A percentile compares a stretch with the other conserved stretches of the same genome.
These are phyloP conservation scores for Smutsia temminckii DNA, from an alignment of 2,797 vertebrate species.

Conservation along the genomic window DNA sequence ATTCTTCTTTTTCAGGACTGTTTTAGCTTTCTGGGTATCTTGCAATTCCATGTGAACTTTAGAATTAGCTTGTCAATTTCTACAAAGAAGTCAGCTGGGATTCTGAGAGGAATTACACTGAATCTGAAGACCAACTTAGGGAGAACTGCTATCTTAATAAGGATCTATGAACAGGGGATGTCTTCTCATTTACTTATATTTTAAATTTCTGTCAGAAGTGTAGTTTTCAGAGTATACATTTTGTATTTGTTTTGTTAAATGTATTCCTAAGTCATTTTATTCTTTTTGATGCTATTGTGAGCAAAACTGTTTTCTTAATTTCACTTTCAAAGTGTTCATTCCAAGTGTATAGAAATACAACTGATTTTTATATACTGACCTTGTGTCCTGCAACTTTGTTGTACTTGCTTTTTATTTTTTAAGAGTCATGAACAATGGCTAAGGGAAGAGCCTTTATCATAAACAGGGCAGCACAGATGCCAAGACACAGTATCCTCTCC, in stretches of 20 bases:
- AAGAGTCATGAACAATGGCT: not conserved
- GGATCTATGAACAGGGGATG: not conserved
- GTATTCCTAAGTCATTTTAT: not conserved
- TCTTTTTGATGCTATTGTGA: not conserved
- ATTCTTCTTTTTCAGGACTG: not conserved
- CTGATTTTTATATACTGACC: not conserved
- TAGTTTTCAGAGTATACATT: not conserved
- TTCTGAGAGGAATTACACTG: not conserved
- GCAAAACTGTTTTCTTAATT: slow-evolving; percentile 13
- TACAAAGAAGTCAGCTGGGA: not conserved
- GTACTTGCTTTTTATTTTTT: not conserved
- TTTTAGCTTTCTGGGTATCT: not conserved
- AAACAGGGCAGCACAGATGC: not conserved
- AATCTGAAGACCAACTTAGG: not conserved
- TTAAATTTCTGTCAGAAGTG: not conserved
- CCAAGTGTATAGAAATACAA: not conserved
- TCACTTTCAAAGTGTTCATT: not conserved
- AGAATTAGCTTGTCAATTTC: not conserved
- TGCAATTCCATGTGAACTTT: not conserved
- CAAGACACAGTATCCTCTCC: not conserved
- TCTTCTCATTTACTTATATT: not conserved
- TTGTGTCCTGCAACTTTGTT: not conserved
- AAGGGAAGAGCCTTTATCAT: not conserved
- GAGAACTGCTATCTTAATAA: not conserved
- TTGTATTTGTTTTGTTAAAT: not conserved